Evolutionary conservation across 1,140 invertebrate genomes (phyloP).

Genomic region (Lycorma delicatula): DNA sequence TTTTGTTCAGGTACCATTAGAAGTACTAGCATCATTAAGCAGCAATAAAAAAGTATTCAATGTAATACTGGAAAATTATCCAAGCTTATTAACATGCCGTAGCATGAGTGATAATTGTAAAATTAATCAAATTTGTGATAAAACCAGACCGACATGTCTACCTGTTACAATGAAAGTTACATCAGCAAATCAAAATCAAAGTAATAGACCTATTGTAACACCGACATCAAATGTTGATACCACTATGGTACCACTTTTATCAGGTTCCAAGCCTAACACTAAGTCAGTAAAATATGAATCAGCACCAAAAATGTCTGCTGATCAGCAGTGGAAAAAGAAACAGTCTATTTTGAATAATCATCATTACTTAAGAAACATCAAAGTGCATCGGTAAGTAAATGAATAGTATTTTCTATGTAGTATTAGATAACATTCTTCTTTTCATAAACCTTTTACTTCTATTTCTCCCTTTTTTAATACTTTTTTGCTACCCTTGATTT

Average conservation of each 20-base stretch:
- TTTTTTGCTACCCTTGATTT: too few relatives aligned
- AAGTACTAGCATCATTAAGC: conserved; percentile 53
- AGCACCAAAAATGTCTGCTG: neutral
- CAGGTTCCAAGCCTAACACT: neutral
- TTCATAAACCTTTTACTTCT: too few relatives aligned
- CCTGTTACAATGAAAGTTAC: neutral
- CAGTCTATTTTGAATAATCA: conserved; percentile 17
- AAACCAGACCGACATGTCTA: neutral
- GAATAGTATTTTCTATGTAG: neutral
- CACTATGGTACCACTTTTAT: conserved; percentile 7
- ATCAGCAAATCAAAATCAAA: conserved; percentile 8
- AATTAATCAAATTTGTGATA: conserved; percentile 38
- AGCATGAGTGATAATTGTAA: conserved; percentile 52
- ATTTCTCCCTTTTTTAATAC: too few relatives aligned
- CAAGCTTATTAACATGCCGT: conserved; percentile 51
- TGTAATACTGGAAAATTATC: conserved; percentile 63
- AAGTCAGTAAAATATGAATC: neutral
- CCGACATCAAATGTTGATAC: too few relatives aligned
- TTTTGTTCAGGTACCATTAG: conserved; percentile 48
- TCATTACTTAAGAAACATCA: conserved; percentile 59
- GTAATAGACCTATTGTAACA: neutral
- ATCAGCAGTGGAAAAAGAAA: conserved; percentile 3
- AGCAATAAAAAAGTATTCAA: conserved; percentile 57
- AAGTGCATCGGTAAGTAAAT: conserved; percentile 45
- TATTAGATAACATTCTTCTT: too few relatives aligned